These are phyloP conservation scores for Halcyon leucocephala DNA, from an alignment of 2,797 vertebrate genomes.

Conservation along the genomic window DNA sequence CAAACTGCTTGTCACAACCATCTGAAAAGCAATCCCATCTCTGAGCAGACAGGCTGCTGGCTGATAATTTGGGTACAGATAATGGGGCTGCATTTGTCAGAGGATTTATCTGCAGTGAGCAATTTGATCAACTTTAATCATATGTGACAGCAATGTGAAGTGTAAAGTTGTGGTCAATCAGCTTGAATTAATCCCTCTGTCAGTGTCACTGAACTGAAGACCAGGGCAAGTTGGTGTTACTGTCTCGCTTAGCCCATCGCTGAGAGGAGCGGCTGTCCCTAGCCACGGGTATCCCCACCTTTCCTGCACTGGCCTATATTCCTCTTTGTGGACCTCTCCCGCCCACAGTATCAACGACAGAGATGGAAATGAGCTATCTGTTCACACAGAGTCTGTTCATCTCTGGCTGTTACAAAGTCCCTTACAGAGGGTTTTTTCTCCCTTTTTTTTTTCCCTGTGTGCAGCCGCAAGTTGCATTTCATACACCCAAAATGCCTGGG, in stretches of 20 bases:
- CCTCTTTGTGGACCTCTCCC: neutral
- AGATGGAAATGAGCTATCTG: neutral
- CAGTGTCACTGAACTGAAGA: neutral
- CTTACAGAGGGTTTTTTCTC: neutral
- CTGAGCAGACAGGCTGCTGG: neutral
- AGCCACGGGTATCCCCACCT: neutral
- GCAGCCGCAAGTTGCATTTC: neutral
- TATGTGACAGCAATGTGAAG: constrained; percentile 37
- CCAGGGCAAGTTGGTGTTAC: neutral
- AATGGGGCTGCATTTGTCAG: neutral
- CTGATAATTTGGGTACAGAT: neutral
- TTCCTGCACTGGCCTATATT: accelerated
- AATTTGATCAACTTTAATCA: constrained; percentile 50
- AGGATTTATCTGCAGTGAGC: neutral
- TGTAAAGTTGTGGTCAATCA: constrained; percentile 54
- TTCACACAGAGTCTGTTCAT: neutral
- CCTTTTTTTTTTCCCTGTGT: neutral
- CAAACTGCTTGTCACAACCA: neutral
- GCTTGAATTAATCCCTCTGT: constrained; percentile 59
- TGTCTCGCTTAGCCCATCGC: neutral
- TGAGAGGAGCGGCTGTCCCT: neutral
- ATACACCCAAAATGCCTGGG: neutral
- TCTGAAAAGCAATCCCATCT: neutral
- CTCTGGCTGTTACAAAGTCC: neutral
- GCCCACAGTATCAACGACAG: accelerated